These are phyloP conservation scores for Micrasema minimum DNA, from an alignment of 1,140 invertebrate species.

Conservation along the genomic window DNA sequence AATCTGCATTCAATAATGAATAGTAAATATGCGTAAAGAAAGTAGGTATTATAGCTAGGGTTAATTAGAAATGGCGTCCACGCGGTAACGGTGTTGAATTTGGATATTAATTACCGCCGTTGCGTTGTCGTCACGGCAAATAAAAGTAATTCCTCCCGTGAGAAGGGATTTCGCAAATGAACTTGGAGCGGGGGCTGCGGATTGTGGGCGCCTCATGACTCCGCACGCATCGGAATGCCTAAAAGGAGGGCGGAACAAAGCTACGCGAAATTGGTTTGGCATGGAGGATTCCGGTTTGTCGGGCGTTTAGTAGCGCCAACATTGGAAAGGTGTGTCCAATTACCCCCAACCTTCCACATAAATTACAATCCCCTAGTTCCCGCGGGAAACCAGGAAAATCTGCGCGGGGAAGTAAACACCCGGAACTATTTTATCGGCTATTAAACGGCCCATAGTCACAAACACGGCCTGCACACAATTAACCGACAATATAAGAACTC, in stretches of 20 bases:
- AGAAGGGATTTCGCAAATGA: conserved; percentile 18
- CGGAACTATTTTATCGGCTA: too few species aligned
- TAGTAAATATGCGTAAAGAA: conserved; percentile 3
- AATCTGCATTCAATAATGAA: conserved; percentile 24
- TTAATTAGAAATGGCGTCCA: conserved; percentile 19
- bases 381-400: conserved; percentile 21
- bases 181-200: not conserved
- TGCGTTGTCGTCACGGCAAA: conserved; percentile 13
- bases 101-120: conserved; percentile 18
- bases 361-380: too few species aligned
- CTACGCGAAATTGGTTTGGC: conserved; percentile 42
- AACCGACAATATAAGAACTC: not conserved
- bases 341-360: conserved; percentile 42
- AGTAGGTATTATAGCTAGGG: not conserved
- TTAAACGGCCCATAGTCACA: not conserved
- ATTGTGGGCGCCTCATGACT: not conserved
- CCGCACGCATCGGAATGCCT: conserved; percentile 19
- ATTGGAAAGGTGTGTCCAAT: conserved; percentile 50
- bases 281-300: conserved; percentile 37
- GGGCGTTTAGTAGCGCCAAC: conserved; percentile 41
- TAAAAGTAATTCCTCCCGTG: conserved; percentile 27
- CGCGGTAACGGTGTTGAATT: conserved; percentile 11
- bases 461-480: not conserved
- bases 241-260: conserved; percentile 33
- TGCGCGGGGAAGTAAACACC: conserved; percentile 9